phyloP scores from a whole-genome alignment of 2,797 vertebrate species.

The Pelochelys cantorii region DNA sequence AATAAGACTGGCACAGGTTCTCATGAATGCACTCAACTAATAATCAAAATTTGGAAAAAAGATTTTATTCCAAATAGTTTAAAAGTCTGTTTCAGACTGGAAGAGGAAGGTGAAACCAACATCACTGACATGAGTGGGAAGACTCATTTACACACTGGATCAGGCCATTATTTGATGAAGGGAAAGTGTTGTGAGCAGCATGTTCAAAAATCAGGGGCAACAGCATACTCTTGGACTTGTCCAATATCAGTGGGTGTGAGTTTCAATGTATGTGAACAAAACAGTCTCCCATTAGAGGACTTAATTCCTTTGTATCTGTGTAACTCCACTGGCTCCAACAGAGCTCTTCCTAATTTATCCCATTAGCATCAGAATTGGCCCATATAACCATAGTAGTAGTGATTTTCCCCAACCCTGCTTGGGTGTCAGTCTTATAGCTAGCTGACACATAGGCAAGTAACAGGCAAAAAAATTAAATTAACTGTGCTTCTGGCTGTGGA shows the following conservation, averaged over 20 bases:
- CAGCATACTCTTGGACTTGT: neutral
- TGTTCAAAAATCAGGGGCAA: neutral
- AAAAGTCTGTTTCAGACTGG: neutral
- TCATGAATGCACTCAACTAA: neutral
- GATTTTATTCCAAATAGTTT: accelerated
- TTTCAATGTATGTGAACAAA: neutral
- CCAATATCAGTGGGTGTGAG: neutral
- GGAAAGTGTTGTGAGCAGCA: neutral
- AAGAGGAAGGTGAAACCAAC: neutral
- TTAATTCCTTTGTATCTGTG: neutral
- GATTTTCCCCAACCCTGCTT: neutral
- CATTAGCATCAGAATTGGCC: neutral
- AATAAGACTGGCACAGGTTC: neutral
- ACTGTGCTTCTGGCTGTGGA: accelerated
- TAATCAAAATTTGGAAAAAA: neutral
- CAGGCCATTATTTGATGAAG: neutral
- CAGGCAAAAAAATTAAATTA: neutral
- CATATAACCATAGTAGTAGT: neutral
- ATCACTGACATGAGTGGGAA: neutral
- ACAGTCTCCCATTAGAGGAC: too few relatives aligned
- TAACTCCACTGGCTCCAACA: accelerated
- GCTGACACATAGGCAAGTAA: neutral
- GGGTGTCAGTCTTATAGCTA: neutral
- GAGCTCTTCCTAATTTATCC: neutral
- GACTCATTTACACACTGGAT: neutral